Evolutionary conservation across 2,113 vertebrate genomes (phyloP).

Genomic region (Platichthys stellatus): DNA sequence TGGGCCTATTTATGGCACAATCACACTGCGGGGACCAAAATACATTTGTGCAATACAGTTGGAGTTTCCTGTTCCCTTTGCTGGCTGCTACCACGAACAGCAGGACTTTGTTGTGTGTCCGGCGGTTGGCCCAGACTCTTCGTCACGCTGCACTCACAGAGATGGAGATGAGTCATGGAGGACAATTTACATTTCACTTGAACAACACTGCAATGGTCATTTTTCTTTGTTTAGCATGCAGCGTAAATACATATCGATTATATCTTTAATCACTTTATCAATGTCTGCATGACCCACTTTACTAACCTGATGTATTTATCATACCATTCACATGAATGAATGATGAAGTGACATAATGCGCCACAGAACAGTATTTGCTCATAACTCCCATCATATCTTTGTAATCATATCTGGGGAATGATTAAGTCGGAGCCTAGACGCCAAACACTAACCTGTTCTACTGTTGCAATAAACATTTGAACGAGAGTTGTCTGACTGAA

Average conservation of each 20-base stretch:
- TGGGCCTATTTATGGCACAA: conserved; percentile 63
- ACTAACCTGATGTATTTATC: neutral
- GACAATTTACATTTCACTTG: conserved; percentile 21
- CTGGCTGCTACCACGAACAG: conserved; percentile 21
- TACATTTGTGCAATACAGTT: conserved; percentile 59
- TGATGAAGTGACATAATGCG: neutral
- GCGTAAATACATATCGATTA: neutral
- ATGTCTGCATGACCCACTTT: conserved; percentile 6
- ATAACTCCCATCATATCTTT: too few relatives aligned
- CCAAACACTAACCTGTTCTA: too few relatives aligned
- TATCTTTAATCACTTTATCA: neutral
- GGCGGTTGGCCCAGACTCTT: conserved; percentile 15
- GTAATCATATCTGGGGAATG: too few relatives aligned
- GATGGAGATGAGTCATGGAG: conserved; percentile 33
- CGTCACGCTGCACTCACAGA: neutral
- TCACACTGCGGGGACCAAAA: conserved; percentile 59
- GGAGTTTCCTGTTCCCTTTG: conserved; percentile 65
- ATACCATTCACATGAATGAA: neutral
- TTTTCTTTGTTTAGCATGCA: neutral
- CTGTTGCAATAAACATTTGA: neutral
- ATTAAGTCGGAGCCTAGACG: neutral
- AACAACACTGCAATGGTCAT: neutral
- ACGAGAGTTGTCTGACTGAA: conserved; percentile 43
- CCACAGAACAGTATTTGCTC: neutral
- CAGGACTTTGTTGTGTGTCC: conserved; percentile 14